phyloP scores from a whole-genome alignment of 2,797 vertebrate genomes.

The Myiotriccus ornatus region DNA sequence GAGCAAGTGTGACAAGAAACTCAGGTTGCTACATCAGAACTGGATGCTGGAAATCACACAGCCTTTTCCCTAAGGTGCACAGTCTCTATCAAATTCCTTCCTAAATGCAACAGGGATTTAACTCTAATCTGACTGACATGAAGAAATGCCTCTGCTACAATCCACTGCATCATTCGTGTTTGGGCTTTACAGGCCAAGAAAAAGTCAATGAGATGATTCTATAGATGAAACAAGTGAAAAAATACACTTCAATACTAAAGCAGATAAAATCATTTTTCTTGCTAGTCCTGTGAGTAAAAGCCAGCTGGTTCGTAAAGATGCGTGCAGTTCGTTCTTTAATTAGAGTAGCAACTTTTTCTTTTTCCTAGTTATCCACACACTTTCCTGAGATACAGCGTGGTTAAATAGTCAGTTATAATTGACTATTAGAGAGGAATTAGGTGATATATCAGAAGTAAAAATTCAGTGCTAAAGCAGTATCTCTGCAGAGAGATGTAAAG shows the following conservation, averaged over 20 bases:
- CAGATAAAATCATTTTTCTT: neutral
- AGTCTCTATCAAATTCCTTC: neutral
- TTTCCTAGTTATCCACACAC: neutral
- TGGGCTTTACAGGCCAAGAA: constrained; percentile 9
- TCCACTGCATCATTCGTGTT: neutral
- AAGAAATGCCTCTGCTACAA: neutral
- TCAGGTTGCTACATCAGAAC: neutral
- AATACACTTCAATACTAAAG: neutral
- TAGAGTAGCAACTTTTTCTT: neutral
- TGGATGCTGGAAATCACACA: neutral
- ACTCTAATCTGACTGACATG: neutral
- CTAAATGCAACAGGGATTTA: neutral
- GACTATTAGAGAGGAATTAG: neutral
- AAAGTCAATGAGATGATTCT: constrained; percentile 12
- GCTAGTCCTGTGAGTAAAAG: neutral
- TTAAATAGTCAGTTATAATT: neutral
- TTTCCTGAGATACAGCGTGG: neutral
- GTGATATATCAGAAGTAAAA: neutral
- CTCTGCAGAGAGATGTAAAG: neutral
- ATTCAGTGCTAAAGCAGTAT: neutral
- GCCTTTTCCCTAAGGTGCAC: neutral
- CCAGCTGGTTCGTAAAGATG: neutral
- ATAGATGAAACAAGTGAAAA: neutral
- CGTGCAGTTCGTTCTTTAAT: neutral
- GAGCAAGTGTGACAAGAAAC: neutral